Evolutionary conservation across 2,113 vertebrate genomes (phyloP).

Genomic region (Redunca redunca): DNA sequence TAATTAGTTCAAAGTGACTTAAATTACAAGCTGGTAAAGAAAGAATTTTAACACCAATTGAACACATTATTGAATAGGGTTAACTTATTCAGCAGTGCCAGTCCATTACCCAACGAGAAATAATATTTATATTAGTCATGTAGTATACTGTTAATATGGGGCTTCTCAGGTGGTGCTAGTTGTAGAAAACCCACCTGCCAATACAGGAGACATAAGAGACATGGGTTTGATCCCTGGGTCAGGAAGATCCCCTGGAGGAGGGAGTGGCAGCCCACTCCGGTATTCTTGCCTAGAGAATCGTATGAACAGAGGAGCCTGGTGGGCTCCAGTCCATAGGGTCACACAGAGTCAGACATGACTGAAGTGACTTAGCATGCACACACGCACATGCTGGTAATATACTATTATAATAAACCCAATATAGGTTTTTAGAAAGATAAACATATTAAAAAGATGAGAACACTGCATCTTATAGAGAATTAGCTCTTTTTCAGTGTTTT

Average conservation of each 20-base stretch:
- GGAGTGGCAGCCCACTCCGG: not conserved
- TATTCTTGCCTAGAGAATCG: not conserved
- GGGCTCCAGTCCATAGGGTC: not conserved
- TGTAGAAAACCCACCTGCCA: not conserved
- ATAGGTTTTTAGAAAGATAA: not conserved
- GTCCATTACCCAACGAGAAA: not conserved
- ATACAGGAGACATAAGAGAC: not conserved
- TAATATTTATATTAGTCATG: not conserved
- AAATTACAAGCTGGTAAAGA: not conserved
- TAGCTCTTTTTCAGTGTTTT: not conserved
- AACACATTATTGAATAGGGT: not conserved
- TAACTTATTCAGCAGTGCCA: not conserved
- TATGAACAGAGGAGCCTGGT: not conserved
- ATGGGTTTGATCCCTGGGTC: not conserved
- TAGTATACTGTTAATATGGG: not conserved
- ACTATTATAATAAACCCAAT: not conserved
- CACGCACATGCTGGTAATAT: not conserved
- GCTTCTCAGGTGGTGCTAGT: not conserved
- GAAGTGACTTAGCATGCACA: not conserved
- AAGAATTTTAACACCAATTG: not conserved
- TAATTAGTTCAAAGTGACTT: not conserved
- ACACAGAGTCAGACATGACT: not conserved
- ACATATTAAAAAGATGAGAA: not conserved
- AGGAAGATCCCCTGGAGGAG: not conserved
- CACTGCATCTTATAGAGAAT: not conserved